These are phyloP conservation scores for Pagetopsis macropterus DNA, from an alignment of 2,797 vertebrate species.

Conservation along the genomic window DNA sequence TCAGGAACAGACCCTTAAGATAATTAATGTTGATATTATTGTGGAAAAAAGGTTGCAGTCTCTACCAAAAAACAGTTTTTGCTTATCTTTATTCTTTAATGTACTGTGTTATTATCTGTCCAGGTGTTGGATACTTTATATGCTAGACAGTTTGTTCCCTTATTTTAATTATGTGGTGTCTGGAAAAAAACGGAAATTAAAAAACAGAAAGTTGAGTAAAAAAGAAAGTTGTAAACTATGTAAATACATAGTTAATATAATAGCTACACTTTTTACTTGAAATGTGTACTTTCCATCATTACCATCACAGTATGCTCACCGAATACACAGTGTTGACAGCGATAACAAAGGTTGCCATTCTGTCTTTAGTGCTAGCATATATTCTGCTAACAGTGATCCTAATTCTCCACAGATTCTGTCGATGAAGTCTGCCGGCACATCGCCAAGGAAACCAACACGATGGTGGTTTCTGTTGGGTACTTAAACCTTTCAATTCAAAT, in stretches of 20 bases:
- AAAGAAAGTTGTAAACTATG: neutral
- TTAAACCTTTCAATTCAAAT: constrained; percentile 20
- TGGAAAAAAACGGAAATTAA: neutral
- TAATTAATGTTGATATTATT: neutral
- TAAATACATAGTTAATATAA: neutral
- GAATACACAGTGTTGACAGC: neutral
- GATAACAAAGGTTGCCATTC: neutral
- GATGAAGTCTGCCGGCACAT: constrained; percentile 80
- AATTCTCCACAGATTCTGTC: constrained; percentile 76
- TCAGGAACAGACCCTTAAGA: neutral
- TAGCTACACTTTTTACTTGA: neutral
- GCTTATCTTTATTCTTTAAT: neutral
- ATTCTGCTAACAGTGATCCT: constrained; percentile 19
- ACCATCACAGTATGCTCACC: neutral
- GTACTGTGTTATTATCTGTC: neutral
- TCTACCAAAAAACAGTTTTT: neutral
- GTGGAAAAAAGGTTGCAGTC: neutral
- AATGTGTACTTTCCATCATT: neutral
- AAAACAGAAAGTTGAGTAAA: neutral
- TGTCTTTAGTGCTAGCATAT: neutral
- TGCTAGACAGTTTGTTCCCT: neutral
- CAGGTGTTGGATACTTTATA: neutral
- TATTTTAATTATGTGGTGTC: neutral
- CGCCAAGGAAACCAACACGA: constrained; percentile 79
- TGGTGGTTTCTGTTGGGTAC: constrained; percentile 88